Evolutionary conservation across 2,113 vertebrate genomes (phyloP).

Genomic region (Blennius ocellaris): DNA sequence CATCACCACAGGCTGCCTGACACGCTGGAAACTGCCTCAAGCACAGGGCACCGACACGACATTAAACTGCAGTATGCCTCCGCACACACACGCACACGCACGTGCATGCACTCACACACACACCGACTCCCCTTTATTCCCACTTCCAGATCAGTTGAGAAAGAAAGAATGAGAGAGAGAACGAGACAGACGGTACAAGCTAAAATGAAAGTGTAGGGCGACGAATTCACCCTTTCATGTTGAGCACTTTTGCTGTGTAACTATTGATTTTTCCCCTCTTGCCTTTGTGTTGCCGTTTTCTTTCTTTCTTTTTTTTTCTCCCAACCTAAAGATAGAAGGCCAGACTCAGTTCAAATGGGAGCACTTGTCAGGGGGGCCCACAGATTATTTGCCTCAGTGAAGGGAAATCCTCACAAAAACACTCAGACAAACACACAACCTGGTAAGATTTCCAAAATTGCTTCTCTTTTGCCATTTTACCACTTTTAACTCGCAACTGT

Average conservation of each 20-base stretch:
- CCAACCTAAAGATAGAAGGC: conserved; percentile 75
- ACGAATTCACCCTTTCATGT: conserved; percentile 81
- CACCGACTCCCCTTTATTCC: conserved; percentile 58
- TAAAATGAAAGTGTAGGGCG: conserved; percentile 76
- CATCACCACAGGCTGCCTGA: conserved; percentile 80
- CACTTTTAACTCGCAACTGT: conserved; percentile 51
- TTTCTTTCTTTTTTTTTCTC: conserved; percentile 41
- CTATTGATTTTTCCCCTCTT: conserved; percentile 83
- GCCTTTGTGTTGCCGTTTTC: conserved; percentile 68
- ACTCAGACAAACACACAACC: conserved; percentile 38
- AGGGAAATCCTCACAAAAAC: conserved; percentile 45
- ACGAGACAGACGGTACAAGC: conserved; percentile 47
- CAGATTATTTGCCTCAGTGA: conserved; percentile 56
- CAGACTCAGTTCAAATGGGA: conserved; percentile 75
- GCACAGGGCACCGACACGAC: conserved; percentile 75
- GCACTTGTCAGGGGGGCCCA: conserved; percentile 67
- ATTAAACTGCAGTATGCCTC: conserved; percentile 77
- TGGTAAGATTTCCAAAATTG: conserved; percentile 32
- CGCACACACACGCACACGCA: conserved; percentile 30
- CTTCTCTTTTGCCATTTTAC: conserved; percentile 44
- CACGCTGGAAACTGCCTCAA: conserved; percentile 75
- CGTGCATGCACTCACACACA: conserved; percentile 36
- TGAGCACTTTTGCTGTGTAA: conserved; percentile 80
- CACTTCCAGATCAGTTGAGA: conserved; percentile 63
- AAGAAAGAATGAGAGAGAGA: conserved; percentile 51